Evolutionary conservation across 2,888 invertebrate genomes (phyloP).

Genomic region (Metopia argyrocephala): DNA sequence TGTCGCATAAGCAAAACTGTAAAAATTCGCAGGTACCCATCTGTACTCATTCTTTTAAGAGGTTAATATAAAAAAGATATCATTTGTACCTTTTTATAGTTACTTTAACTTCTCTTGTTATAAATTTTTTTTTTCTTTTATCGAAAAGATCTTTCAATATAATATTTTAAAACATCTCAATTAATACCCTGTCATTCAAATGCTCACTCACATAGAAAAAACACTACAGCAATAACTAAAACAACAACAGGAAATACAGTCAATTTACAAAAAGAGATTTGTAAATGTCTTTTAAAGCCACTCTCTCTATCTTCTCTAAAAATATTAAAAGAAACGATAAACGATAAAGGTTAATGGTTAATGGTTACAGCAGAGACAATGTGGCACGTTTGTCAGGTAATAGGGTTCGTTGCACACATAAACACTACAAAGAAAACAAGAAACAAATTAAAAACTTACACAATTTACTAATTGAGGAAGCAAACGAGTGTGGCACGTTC

Average conservation of each 20-base stretch:
- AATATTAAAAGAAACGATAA: neutral
- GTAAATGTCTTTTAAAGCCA: neutral
- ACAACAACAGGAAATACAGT: constrained; percentile 20
- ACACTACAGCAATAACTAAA: constrained; percentile 21
- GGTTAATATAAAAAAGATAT: too few relatives aligned
- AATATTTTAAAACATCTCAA: constrained; percentile 39
- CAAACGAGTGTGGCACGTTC: constrained; percentile 43
- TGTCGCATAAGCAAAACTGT: too few relatives aligned
- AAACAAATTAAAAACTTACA: constrained; percentile 17
- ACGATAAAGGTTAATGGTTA: too few relatives aligned
- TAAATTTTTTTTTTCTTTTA: too few relatives aligned
- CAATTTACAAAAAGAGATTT: neutral
- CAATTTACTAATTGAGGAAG: constrained; percentile 55
- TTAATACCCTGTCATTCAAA: constrained; percentile 23
- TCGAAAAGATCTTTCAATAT: neutral
- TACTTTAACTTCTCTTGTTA: too few relatives aligned
- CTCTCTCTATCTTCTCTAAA: neutral
- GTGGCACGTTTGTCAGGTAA: neutral
- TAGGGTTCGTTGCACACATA: neutral
- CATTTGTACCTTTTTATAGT: too few relatives aligned
- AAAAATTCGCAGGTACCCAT: too few relatives aligned
- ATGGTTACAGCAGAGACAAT: too few relatives aligned
- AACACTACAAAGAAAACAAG: neutral
- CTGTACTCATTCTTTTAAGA: too few relatives aligned
- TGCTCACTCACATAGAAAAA: neutral